A percentile compares a stretch with the other conserved stretches of the same genome.
phyloP scores from a whole-genome alignment of 2,113 vertebrate genomes.

The Siniperca chuatsi region DNA sequence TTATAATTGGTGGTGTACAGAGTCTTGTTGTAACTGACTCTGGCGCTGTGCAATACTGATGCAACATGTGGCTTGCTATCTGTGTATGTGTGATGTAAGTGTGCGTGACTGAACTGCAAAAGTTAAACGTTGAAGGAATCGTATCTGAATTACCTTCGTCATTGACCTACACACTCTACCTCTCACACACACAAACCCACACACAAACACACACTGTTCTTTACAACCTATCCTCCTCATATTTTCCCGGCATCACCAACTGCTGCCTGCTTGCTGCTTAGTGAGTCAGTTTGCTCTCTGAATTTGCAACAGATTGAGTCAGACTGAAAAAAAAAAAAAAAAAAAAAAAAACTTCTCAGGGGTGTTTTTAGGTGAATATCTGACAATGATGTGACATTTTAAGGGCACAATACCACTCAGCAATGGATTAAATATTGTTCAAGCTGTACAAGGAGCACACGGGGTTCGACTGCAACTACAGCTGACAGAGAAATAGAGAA shows the following conservation, averaged over 20 bases:
- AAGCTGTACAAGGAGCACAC: neutral
- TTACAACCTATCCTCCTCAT: conserved; percentile 4
- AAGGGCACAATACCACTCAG: conserved; percentile 33
- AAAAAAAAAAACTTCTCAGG: neutral
- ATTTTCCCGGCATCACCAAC: conserved; percentile 7
- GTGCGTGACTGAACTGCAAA: conserved; percentile 33
- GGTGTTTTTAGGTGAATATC: conserved; percentile 47
- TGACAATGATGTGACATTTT: conserved; percentile 49
- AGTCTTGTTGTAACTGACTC: conserved; percentile 55
- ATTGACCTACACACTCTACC: conserved; percentile 17
- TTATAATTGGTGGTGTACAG: conserved; percentile 52
- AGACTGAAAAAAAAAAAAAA: conserved; percentile 28
- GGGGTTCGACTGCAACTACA: neutral
- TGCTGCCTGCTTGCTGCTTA: conserved; percentile 35
- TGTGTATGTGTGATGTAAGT: neutral
- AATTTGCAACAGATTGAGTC: conserved; percentile 67
- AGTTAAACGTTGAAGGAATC: conserved; percentile 29
- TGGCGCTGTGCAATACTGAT: conserved; percentile 60
- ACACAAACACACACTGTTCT: conserved; percentile 5
- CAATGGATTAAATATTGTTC: conserved; percentile 20
- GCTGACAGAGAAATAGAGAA: conserved; percentile 3
- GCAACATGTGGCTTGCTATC: conserved; percentile 59
- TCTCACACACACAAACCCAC: conserved; percentile 8
- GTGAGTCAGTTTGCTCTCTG: conserved; percentile 33
- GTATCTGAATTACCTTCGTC: conserved; percentile 31